Evolutionary conservation across 2,888 invertebrate species (phyloP).

Genomic region (Acrobeloides nanus): DNA sequence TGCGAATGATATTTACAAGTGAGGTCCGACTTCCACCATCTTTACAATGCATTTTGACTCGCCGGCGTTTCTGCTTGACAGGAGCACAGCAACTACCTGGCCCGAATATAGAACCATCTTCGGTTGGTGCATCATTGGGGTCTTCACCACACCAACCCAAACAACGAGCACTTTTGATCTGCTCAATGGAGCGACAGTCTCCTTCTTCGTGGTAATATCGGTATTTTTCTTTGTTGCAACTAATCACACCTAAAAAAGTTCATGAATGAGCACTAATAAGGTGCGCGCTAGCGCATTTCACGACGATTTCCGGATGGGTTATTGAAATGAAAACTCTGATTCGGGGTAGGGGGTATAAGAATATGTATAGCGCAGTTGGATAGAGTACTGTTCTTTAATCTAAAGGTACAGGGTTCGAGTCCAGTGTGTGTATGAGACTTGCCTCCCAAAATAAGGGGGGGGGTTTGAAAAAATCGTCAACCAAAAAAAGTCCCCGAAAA

Average conservation of each 20-base stretch:
- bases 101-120: slow-evolving; percentile 13
- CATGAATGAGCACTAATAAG: too few species aligned
- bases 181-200: slow-evolving; percentile 40
- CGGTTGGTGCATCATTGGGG: slow-evolving; percentile 1
- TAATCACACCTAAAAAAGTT: slow-evolving; percentile 33
- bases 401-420: too few species aligned
- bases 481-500: too few species aligned
- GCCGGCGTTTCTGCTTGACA: slow-evolving; percentile 35
- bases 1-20: slow-evolving; percentile 36
- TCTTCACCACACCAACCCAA: slow-evolving; percentile 40
- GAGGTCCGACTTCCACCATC: slow-evolving; percentile 31
- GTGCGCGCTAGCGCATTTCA: too few species aligned
- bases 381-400: too few species aligned
- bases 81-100: slow-evolving; percentile 40
- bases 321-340: too few species aligned
- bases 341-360: too few species aligned
- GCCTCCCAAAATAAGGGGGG: too few species aligned
- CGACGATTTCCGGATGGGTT: too few species aligned
- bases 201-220: slow-evolving; percentile 29
- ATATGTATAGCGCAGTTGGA: too few species aligned
- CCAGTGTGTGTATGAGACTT: too few species aligned
- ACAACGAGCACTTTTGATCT: slow-evolving; percentile 40
- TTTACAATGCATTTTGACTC: slow-evolving; percentile 39
- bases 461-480: too few species aligned
- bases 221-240: slow-evolving; percentile 42